Conservation (phyloP, 2,888 invertebrate genomes). For the Tachystola acroxantha region DNA sequence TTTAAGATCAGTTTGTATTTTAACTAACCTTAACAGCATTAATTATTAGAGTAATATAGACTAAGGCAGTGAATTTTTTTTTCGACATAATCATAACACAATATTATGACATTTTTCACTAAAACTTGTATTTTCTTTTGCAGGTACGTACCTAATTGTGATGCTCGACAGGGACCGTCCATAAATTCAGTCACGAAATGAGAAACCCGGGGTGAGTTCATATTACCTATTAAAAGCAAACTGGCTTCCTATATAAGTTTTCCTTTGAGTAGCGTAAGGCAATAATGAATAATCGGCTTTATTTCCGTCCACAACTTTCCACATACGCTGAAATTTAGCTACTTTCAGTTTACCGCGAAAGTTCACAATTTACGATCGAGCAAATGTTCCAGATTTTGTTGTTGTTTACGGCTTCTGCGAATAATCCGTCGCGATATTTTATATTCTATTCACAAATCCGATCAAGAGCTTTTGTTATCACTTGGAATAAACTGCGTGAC, state of each 20-base stretch:
- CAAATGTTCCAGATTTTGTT: constrained; percentile 10
- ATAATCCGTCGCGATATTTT: constrained; percentile 9
- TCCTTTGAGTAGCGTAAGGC: neutral
- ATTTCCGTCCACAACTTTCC: constrained; percentile 7
- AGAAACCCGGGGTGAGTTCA: constrained; percentile 2
- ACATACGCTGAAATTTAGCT: constrained; percentile 1
- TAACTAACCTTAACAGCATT: too few relatives aligned
- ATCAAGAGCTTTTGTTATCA: constrained; percentile 10
- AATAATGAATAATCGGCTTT: constrained; percentile 11
- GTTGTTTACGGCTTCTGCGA: constrained; percentile 10
- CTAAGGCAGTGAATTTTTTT: too few relatives aligned
- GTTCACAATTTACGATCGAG: constrained; percentile 5
- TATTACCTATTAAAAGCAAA: constrained; percentile 3
- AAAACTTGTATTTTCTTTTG: constrained; percentile 1
- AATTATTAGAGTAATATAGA: too few relatives aligned
- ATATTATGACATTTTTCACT: neutral
- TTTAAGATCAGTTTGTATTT: too few relatives aligned
- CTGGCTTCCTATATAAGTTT: constrained; percentile 3
- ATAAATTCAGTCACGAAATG: constrained; percentile 4
- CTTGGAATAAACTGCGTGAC: constrained; percentile 4
- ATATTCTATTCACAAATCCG: constrained; percentile 8
- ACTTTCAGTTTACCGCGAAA: constrained; percentile 10
- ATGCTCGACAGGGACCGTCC: constrained; percentile 2
- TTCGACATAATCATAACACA: too few relatives aligned
- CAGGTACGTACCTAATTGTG: constrained; percentile 4